Base-by-base conservation (phyloP, 2,888 invertebrate species). In the Quadroppia sp. region DNA sequence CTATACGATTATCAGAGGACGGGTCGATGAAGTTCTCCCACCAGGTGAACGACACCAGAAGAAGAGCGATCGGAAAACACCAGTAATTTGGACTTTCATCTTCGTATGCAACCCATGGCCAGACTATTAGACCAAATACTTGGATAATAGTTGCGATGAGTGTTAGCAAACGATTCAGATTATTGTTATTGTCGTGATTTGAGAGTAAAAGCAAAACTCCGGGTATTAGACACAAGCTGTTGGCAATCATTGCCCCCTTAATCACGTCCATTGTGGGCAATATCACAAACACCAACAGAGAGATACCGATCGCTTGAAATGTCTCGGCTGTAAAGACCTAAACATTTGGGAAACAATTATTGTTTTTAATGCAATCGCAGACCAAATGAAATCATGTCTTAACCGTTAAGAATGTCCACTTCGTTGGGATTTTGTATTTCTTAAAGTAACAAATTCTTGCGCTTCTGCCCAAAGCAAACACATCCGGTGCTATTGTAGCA, bases 121-220 rank as follows among this genome's bases (percentile, higher is more conserved):
- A 74, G 15, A 30, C 15, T 1, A 74, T 42, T 7, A 74, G 23
- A 23, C 36, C 50, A 13, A 59, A 15, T 2, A 56, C 2, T 30
- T 74, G 74, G 17, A n/a, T 15, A 30, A 56, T 15, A 20, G 32
- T 28, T 11, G 70, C 50, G 11, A 50, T n/a, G 20, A 53, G 23
- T 23, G 56, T 45, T 32, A n/a, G n/a, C n/a, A n/a, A n/a, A n/a
- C n/a, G 36, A 36, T 7, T 7, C 36, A 36, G 9, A 7, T 36
- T 36, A 36, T 36, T 36, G 36, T 9, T 36, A 7, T 36, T 9
- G 4, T 36, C 9, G 6, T 36, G 4, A 36, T 15, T 45, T 28
- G 48, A 25, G 3, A 87, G 87, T 0, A 85, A 83, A 84, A 90
- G 91, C 13, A 86, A 85, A 1, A 87, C 80, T 42, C 89, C 81